These are phyloP conservation scores for Stegodyphus dumicola DNA, from an alignment of 1,140 invertebrate genomes.

Conservation along the genomic window DNA sequence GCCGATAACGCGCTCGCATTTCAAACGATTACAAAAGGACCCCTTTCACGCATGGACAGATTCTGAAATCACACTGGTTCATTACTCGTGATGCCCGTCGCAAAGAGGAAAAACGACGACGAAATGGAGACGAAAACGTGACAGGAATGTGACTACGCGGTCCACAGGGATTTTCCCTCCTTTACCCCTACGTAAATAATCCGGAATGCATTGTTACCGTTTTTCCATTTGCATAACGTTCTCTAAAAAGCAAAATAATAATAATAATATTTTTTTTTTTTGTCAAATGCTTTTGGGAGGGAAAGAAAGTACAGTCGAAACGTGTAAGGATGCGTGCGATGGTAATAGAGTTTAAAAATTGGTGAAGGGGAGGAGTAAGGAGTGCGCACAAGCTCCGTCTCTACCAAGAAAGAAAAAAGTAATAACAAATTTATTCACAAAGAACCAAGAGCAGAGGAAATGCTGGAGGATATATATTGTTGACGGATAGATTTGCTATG, in stretches of 20 bases:
- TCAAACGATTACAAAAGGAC: too few relatives aligned
- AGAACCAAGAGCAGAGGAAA: slow-evolving; percentile 45
- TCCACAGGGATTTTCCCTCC: slow-evolving; percentile 16
- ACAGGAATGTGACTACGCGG: slow-evolving; percentile 22
- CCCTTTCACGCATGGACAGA: too few relatives aligned
- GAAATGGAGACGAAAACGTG: slow-evolving; percentile 19
- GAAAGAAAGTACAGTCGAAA: not conserved
- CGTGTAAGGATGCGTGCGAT: slow-evolving; percentile 50
- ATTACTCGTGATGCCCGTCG: too few relatives aligned
- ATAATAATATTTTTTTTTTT: too few relatives aligned
- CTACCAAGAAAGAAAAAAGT: too few relatives aligned
- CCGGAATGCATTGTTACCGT: slow-evolving; percentile 50
- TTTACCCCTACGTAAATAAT: slow-evolving; percentile 54
- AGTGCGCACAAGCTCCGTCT: not conserved
- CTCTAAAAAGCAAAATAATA: slow-evolving; percentile 13
- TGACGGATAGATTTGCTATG: slow-evolving; percentile 50
- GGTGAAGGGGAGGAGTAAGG: not conserved
- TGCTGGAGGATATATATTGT: slow-evolving; percentile 48
- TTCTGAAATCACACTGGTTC: too few relatives aligned
- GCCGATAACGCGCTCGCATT: too few relatives aligned
- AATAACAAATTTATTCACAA: slow-evolving; percentile 1
- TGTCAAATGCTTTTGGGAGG: too few relatives aligned
- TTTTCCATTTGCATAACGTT: slow-evolving; percentile 55
- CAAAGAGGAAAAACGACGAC: not conserved
- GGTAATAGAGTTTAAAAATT: slow-evolving; percentile 56